Evolutionary conservation across 2,888 invertebrate species (phyloP), one percentile per base, ranked within the genome.

Genomic region (Marasmarcha lunaedactyla): DNA sequence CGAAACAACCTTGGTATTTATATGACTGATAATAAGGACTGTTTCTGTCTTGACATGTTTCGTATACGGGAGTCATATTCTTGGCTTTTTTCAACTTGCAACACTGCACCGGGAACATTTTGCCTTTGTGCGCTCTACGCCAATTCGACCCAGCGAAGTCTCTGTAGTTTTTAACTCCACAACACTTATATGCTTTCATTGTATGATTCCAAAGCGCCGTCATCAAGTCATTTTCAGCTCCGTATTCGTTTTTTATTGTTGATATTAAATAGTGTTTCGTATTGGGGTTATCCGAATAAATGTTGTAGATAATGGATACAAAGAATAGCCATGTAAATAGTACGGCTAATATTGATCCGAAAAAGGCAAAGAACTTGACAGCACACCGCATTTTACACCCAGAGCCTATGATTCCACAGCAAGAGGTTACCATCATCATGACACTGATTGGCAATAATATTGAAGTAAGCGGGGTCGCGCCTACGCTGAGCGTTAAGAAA

Each of bases 391-490:
- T 38, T 48, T 57, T 68, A 44, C 77, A 81, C 0, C 76, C 74
- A 0, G 81, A 74, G 1, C 78, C 77, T 1, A 79, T 46, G 0
- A 81, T 58, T 0, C 83, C 83, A 42, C 78, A 83, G 38, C 77
- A 77, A 0, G 81, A 73, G 0, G 78, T 76, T 35, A 73, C 37
- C 59, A 76, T 71, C 0, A 67, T 57, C 0, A 77, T 13, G 0
- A 55, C 30, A 1, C 69, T 54, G 27, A 78, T 40, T 0, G 71
- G 66, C 25, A 74, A 65, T 1, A 81, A 46, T 6, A 81, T 49
- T 1, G 70, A 49, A 0, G 72, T 71, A 38, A 83, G 43, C 0
- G 79, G 76, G 0, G 70, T 73, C 0, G 67, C 35, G 69, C 77
- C 71, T 1, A 83, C 43, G 12, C 62, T 71, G 10, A 81, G 45